Evolutionary conservation across 1,140 invertebrate species (phyloP), one percentile per base, ranked within the genome.

Genomic region (Drosophila nannoptera): DNA sequence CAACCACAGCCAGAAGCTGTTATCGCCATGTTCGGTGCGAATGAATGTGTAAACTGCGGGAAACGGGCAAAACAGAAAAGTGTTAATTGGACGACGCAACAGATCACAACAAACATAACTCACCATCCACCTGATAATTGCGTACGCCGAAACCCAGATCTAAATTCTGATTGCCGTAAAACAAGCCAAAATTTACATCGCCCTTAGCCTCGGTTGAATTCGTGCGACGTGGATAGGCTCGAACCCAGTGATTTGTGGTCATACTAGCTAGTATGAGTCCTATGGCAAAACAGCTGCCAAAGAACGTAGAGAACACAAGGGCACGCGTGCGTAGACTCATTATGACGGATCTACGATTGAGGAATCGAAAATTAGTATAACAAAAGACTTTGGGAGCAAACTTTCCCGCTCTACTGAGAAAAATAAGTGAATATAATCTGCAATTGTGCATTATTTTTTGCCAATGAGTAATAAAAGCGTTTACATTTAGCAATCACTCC

Each of bases 181-280:
- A 95, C 0, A 98, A 91, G 0, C 96, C 96, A 78, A 97, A 95
- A 80, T 94, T 92, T 43, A 98, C 92, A 71, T 92, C 91, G 2
- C 95, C 96, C 49, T 93, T 93, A 43, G 94, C 96, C 73, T 94
- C 92, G 31, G 90, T 83, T 0, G 94, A 92, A 87, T 94, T 95
- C 0, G 92, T 91, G 64, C 94, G 90, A 48, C 92, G 92, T 2
- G 96, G 95, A 64, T 91, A 92, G 0, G 96, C 95, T 33, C 94
- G 93, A 1, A 97, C 93, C 97, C 97, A 98, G 76, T 96, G 93
- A 75, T 96, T 94, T 0, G 96, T 98, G 0, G 95, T 96, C 59
- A 98, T 90, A 31, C 96, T 94, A 8, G 95, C 95, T 9, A 96
- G 93, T 2, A 97, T 92, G 43, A 98, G 88, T 5, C 94, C 96